Evolutionary conservation across 2,888 invertebrate genomes (phyloP), one percentile per base, ranked within the genome.

Genomic region (Campoplex nolae): DNA sequence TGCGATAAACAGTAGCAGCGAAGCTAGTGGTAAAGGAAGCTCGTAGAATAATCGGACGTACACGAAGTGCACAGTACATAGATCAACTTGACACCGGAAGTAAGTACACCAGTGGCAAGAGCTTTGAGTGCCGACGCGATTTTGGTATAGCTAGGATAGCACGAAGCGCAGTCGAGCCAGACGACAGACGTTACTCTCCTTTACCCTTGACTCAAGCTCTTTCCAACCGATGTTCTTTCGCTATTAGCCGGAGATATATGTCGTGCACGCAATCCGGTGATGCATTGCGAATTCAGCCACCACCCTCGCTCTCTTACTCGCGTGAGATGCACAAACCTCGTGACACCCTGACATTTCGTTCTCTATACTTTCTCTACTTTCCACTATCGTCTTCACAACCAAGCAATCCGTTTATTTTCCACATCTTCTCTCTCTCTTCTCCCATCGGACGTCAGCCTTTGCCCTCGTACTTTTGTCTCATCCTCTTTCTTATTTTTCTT

Each of bases 211-310:
- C 78, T 51, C 70, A 18, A 45, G 70, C 80, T 83, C 70, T 83
- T 78, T 71, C 38, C 75, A 2, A 58, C 54, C 68, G 77, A 84
- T 58, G 51, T 84, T 75, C 84, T 78, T 82, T 74, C 9, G 80
- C 77, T 74, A 87, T 87, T 84, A 84, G 56, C 71, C 65, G 89
- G 86, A 91, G 91, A 92, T 92, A 91, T 90, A 92, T 91, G 91
- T 90, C 89, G 89, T 89, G 90, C 90, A 91, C 91, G 92, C 92
- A 91, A 92, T 92, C 90, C 91, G 88, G 90, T 92, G 93, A 93
- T 93, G 91, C 90, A 93, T 93, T 90, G 92, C 92, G 86, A 90
- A 90, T 91, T 92, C 91, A 90, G 85, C 88, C 89, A 90, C 91
- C 89, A 88, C 89, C 8, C 32, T 58, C 89, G 71, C 86, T 80